Evolutionary conservation across 2,113 vertebrate species (phyloP).

Genomic region (Muntiacus reevesi): DNA sequence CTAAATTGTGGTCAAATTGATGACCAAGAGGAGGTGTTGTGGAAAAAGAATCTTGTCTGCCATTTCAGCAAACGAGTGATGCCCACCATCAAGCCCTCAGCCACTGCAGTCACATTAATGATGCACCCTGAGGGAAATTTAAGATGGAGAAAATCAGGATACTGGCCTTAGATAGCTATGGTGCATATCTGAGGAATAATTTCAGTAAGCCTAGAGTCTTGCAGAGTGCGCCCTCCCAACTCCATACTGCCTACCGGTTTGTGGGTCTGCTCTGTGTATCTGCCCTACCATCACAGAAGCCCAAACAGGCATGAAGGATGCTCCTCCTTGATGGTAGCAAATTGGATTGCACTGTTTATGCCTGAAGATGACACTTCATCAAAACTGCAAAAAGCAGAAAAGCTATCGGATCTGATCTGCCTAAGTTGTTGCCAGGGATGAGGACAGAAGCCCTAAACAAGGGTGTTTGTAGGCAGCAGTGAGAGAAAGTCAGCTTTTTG

Average conservation of each 20-base stretch:
- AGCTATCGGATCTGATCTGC: not conserved
- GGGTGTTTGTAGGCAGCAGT: not conserved
- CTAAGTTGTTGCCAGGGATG: not conserved
- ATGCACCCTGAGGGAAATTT: not conserved
- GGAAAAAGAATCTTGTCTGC: not conserved
- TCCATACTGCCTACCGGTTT: fast-evolving
- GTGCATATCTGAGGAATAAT: not conserved
- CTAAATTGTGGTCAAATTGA: not conserved
- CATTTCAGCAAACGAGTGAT: not conserved
- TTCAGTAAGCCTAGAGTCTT: not conserved
- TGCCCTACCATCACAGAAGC: not conserved
- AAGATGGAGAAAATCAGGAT: not conserved
- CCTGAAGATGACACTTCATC: not conserved
- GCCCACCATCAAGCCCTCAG: not conserved
- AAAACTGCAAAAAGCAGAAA: not conserved
- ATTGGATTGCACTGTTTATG: not conserved
- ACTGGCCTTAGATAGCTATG: not conserved
- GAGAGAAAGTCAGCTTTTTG: not conserved
- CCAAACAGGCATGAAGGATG: not conserved
- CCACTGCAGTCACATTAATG: not conserved
- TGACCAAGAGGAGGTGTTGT: not conserved
- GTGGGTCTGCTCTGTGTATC: not conserved
- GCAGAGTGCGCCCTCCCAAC: fast-evolving
- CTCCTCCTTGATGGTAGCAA: not conserved
- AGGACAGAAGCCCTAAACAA: not conserved